A percentile compares a stretch with the other conserved stretches of the same genome.
Conservation (phyloP, 2,113 vertebrate genomes). For the Halichoeres trimaculatus region DNA sequence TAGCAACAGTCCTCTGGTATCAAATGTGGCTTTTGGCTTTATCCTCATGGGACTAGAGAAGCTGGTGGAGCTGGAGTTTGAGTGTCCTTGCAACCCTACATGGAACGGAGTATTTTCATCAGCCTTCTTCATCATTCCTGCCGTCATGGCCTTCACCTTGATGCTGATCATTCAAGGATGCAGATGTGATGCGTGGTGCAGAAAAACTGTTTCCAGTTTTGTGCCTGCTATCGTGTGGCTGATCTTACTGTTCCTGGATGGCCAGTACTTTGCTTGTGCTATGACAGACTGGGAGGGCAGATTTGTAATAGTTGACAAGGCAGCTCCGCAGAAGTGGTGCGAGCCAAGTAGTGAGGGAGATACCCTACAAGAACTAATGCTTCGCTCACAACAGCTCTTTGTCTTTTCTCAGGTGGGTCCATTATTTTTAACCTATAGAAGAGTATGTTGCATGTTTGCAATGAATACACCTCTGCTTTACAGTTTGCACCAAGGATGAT, state of each 20-base stretch:
- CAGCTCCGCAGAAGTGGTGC: constrained; percentile 83
- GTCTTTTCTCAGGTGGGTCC: constrained; percentile 82
- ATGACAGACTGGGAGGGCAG: constrained; percentile 83
- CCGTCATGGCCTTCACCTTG: constrained; percentile 80
- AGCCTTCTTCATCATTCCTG: constrained; percentile 83
- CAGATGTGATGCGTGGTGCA: constrained; percentile 76
- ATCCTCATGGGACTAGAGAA: constrained; percentile 85
- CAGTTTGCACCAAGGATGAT: neutral
- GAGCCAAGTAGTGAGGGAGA: constrained; percentile 78
- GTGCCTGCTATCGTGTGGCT: constrained; percentile 82
- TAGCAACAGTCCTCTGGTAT: constrained; percentile 82
- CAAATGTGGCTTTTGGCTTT: constrained; percentile 83
- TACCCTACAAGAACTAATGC: constrained; percentile 77
- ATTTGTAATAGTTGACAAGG: constrained; percentile 81
- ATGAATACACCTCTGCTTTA: neutral
- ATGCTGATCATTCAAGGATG: constrained; percentile 83
- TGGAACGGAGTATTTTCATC: constrained; percentile 82
- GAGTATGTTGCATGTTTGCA: neutral
- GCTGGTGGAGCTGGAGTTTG: constrained; percentile 83
- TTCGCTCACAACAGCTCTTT: constrained; percentile 80
- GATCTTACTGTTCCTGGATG: constrained; percentile 83
- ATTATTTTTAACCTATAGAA: neutral
- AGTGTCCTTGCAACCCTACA: constrained; percentile 82
- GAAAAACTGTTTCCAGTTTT: constrained; percentile 72
- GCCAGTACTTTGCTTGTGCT: constrained; percentile 83